These are phyloP conservation scores for Ophion costatus DNA, from an alignment of 2,888 invertebrate species.

Conservation along the genomic window DNA sequence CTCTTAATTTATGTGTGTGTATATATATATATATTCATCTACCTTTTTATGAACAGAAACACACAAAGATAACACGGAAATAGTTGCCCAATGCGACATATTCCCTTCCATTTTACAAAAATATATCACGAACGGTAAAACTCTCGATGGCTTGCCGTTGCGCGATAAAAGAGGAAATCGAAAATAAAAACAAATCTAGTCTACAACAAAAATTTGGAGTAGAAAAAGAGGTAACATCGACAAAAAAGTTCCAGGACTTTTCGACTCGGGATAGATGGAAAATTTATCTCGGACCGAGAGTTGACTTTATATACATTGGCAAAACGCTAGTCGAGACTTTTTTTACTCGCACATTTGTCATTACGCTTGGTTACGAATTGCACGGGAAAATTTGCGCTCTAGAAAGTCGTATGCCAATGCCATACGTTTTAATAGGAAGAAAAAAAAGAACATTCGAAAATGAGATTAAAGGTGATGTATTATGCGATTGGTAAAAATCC, in stretches of 20 bases:
- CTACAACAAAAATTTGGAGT: neutral
- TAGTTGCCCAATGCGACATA: neutral
- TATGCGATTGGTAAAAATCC: neutral
- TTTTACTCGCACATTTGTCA: neutral
- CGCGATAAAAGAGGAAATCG: neutral
- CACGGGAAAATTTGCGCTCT: neutral
- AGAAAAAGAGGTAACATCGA: neutral
- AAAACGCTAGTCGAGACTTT: neutral
- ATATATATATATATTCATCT: neutral
- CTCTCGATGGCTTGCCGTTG: neutral
- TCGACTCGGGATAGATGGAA: neutral
- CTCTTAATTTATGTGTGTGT: neutral
- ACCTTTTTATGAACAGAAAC: neutral
- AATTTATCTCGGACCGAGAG: neutral
- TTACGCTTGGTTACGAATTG: neutral
- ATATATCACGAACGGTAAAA: slow-evolving; percentile 29
- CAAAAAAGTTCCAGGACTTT: neutral
- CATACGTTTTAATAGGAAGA: neutral
- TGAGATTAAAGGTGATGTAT: neutral
- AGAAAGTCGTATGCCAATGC: neutral
- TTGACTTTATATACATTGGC: neutral
- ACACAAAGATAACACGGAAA: neutral
- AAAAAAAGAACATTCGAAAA: neutral
- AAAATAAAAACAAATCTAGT: neutral
- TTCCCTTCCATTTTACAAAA: slow-evolving; percentile 19